Base-by-base conservation (phyloP, 2,797 vertebrate genomes). In the Melanotaenia pygmaea region DNA sequence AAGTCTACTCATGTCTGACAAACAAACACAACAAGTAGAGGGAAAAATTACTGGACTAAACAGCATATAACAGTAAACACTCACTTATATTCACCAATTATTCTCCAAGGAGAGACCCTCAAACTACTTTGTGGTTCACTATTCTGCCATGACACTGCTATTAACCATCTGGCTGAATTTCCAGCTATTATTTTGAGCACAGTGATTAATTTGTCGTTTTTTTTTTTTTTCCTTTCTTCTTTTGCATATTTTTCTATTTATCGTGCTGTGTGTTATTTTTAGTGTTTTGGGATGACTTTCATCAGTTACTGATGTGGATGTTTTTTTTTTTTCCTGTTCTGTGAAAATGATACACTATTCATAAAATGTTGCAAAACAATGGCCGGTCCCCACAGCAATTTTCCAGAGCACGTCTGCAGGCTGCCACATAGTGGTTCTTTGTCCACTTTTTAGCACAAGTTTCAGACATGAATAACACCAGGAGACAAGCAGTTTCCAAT, bases 11-110 rank as follows among this genome's bases (percentile, higher is more conserved):
- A 47, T 7, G 30, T 32, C 40, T 60, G 38, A 78, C 61, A 72
- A 10, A 51, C n/a, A 65, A 72, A 72, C 51, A 74, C 67, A 68
- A 47, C 32, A 43, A 72, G 69, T n/a, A 7, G 51, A 74, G 70
- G 22, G 53, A 60, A 72, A 30, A 83, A 74, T 64, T 35, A 59
- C 53, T 59, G 35, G 65, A 64, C 56, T 57, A 53, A 70, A 72
- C 70, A 67, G 30, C 53, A 40, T 26, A 69, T 67, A 71, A 64
- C 26, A 56, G 34, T 7, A 57, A 65, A 72, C 32, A 66, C 72
- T 72, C 54, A 75, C 64, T 86, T 80, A 34, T 70, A 60, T 47
- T 64, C 38, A 35, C 24, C 24, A 77, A 81, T 83, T 81, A 71
- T 24, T 53, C n/a, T 73, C 43, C 50, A 34, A 30, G 22, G 30